Conservation (phyloP, 1,140 invertebrate species). For the Drosophila mojavensis region DNA sequence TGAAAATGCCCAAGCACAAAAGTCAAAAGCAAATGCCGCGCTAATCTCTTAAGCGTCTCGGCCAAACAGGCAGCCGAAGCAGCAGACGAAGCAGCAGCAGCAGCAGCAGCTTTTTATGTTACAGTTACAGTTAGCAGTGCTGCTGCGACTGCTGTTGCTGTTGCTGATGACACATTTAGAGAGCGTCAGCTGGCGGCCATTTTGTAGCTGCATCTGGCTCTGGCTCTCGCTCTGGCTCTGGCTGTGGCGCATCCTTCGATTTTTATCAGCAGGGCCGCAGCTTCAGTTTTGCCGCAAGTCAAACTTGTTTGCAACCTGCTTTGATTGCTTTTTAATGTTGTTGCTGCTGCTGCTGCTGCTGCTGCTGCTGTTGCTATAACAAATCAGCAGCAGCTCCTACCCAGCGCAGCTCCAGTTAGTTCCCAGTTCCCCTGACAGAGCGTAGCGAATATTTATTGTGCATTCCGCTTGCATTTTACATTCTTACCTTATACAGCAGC, state of each 20-base stretch:
- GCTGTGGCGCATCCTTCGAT: slow-evolving; percentile 45
- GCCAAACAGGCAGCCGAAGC: slow-evolving; percentile 2
- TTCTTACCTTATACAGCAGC: slow-evolving; percentile 55
- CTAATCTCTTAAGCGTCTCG: slow-evolving; percentile 31
- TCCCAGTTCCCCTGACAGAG: slow-evolving; percentile 34
- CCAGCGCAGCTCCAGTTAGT: slow-evolving; percentile 14
- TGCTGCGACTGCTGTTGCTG: slow-evolving; percentile 2
- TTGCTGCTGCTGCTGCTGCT: slow-evolving; percentile 20
- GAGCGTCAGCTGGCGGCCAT: slow-evolving; percentile 45
- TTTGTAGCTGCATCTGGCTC: slow-evolving; percentile 18
- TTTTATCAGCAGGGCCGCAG: slow-evolving; percentile 40
- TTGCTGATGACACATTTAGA: slow-evolving; percentile 45
- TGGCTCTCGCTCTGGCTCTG: too few species aligned
- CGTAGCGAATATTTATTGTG: slow-evolving; percentile 80
- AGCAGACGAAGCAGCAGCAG: background rate
- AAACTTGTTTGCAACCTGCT: slow-evolving; percentile 80
- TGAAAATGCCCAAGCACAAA: slow-evolving; percentile 56
- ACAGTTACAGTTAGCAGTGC: slow-evolving; percentile 44
- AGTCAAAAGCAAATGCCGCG: slow-evolving; percentile 42
- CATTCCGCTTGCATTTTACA: slow-evolving; percentile 79
- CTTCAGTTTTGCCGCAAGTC: slow-evolving; percentile 6
- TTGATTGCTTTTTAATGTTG: slow-evolving; percentile 77
- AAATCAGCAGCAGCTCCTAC: slow-evolving; percentile 10
- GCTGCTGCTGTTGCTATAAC: slow-evolving; percentile 22
- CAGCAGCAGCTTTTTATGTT: slow-evolving; percentile 21